Evolutionary conservation across 2,888 invertebrate species (phyloP).

Genomic region (Agonopterix heracliana): DNA sequence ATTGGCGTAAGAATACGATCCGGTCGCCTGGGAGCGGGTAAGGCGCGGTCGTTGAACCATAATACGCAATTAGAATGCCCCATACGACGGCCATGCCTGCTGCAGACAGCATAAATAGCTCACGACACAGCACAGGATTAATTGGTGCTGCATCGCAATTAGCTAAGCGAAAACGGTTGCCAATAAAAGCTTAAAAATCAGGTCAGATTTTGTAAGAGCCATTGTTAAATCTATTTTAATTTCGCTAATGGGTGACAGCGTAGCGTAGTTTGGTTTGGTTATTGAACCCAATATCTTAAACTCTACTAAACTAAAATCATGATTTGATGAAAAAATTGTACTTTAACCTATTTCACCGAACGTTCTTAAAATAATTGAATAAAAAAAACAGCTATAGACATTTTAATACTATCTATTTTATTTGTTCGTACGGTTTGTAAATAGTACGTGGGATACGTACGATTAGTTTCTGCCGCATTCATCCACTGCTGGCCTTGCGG

Average conservation of each 20-base stretch:
- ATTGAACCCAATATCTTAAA: too few species aligned
- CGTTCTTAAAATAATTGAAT: too few species aligned
- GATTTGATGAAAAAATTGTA: too few species aligned
- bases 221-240: too few species aligned
- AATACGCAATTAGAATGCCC: slow-evolving; percentile 74
- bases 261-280: neutral
- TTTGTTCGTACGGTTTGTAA: too few species aligned
- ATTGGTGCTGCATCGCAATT: slow-evolving; percentile 49
- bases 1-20: slow-evolving; percentile 50
- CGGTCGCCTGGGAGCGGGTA: slow-evolving; percentile 35
- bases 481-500: slow-evolving; percentile 92
- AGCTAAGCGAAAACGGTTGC: slow-evolving; percentile 23
- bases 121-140: slow-evolving; percentile 55
- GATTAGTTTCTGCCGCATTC: slow-evolving; percentile 80
- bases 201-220: neutral
- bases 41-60: slow-evolving; percentile 64
- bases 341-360: too few species aligned
- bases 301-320: too few species aligned
- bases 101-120: slow-evolving; percentile 66
- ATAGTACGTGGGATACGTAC: slow-evolving; percentile 33
- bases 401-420: too few species aligned
- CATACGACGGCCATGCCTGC: slow-evolving; percentile 56
- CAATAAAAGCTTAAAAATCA: slow-evolving; percentile 15
- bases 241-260: neutral
- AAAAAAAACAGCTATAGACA: too few species aligned